Evolutionary conservation across 2,113 vertebrate genomes (phyloP).

Genomic region (Zonotrichia leucophrys): DNA sequence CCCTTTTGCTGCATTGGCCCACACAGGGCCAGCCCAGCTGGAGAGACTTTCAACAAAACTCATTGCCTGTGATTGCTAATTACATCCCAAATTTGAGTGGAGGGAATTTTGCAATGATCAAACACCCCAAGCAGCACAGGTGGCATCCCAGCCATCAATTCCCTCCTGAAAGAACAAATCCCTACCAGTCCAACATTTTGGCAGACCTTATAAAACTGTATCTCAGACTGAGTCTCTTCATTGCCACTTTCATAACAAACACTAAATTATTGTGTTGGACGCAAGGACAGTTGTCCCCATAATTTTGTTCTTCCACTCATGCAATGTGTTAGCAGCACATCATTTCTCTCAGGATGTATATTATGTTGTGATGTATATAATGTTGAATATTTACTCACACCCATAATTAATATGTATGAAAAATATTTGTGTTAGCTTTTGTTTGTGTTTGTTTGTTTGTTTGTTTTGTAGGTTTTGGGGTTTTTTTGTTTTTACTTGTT

Average conservation of each 20-base stretch:
- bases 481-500: accelerated
- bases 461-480: not conserved
- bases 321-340: not conserved
- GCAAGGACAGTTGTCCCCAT: not conserved
- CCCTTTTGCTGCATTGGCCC: not conserved
- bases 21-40: not conserved
- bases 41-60: not conserved
- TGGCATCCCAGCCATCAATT: not conserved
- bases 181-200: not conserved
- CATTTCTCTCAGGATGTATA: not conserved
- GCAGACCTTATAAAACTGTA: not conserved
- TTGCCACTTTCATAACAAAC: not conserved
- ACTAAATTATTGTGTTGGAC: no score
- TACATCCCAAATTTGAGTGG: not conserved
- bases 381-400: not conserved
- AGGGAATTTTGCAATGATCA: not conserved
- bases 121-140: not conserved
- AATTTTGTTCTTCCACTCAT: not conserved
- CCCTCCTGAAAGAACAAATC: not conserved
- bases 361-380: not conserved
- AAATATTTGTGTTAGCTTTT: not conserved
- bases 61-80: not conserved
- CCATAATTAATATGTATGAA: not conserved
- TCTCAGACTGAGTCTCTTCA: not conserved
- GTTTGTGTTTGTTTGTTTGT: not conserved